A percentile compares a stretch with the other conserved stretches of the same genome.
Evolutionary conservation across 2,888 invertebrate genomes (phyloP).

Genomic region (Lampropteryx suffumata): DNA sequence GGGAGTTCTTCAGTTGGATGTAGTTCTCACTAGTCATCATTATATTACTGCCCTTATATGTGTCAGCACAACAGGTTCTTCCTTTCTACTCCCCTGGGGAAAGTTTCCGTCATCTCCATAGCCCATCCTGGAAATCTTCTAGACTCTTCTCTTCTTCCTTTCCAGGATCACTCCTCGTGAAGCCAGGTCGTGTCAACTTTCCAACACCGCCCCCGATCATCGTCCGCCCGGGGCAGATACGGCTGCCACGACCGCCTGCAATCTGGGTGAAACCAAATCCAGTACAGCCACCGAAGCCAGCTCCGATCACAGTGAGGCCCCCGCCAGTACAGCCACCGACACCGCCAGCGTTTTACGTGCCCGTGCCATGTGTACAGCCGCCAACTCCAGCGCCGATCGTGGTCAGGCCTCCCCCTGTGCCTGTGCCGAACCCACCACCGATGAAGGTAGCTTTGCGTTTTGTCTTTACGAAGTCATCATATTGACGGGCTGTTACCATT

Average conservation of each 20-base stretch:
- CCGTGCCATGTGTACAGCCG: constrained; percentile 51
- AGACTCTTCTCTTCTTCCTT: too few species aligned
- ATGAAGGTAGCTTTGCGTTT: constrained; percentile 55
- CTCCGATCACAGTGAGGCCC: constrained; percentile 55
- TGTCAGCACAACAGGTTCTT: too few species aligned
- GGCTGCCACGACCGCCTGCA: constrained; percentile 45
- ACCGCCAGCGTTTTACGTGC: constrained; percentile 51
- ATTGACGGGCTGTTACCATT: too few species aligned
- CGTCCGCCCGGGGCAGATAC: constrained; percentile 55
- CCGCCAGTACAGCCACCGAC: constrained; percentile 52
- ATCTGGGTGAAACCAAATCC: constrained; percentile 60
- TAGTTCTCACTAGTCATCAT: too few species aligned
- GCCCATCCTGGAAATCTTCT: too few species aligned
- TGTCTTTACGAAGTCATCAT: too few species aligned
- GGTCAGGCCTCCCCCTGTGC: constrained; percentile 55
- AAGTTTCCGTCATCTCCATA: too few species aligned
- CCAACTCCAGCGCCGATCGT: constrained; percentile 53
- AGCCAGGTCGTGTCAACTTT: constrained; percentile 62
- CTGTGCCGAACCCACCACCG: constrained; percentile 48
- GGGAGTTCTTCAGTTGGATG: too few species aligned
- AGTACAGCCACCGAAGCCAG: constrained; percentile 52
- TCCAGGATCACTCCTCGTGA: constrained; percentile 55
- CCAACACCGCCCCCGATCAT: constrained; percentile 52
- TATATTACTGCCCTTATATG: too few species aligned
- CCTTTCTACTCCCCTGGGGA: too few species aligned